Base-by-base conservation (phyloP, 1,140 invertebrate genomes). In the Melipona quadrifasciata region DNA sequence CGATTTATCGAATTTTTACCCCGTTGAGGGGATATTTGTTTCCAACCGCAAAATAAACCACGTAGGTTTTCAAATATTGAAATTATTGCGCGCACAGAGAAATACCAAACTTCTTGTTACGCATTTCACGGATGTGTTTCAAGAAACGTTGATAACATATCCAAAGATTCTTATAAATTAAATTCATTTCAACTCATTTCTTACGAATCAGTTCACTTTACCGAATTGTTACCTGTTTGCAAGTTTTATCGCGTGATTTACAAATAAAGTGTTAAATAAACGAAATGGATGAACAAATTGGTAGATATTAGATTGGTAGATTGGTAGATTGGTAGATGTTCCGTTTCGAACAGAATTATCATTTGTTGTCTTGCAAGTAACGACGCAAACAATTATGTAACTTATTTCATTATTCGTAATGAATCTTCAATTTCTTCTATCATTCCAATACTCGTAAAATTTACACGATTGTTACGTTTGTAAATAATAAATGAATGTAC, bases 1-100 rank as follows among this genome's bases (percentile, higher is more conserved):
- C 34, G 27, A 79, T 64, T 76, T 71, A 79, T 79, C 67, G 72
- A 87, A 80, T 71, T 72, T 64, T 58, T 83, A 70, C 67, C 73
- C 19, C n/a, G 10, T 31, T 51, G 12, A 0, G 10, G 19, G 17
- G 6, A 24, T 31, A 55, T 21, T 81, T 65, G 21, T 65, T 75
- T 64, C 70, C 14, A 75, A 65, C 57, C n/a, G 24, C 21, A 19
- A 1, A 16, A 58, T 1, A 31, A 1, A 1, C 12, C n/a, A 6
- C 11, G 8, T 24, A 34, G 31, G 12, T 58, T 27, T 17, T 27
- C 14, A n/a, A 74, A 76, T 11, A 4, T 27, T 19, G 11, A 68
- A 68, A 21, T 27, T 10, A 27, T 68, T 34, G 6, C 39, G 39
- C 39, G 6, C 39, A 47, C 8, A 47, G 39, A 47, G 39, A 47